Evolutionary conservation across 2,113 vertebrate species (phyloP).

Genomic region (Malurus cyaneus): DNA sequence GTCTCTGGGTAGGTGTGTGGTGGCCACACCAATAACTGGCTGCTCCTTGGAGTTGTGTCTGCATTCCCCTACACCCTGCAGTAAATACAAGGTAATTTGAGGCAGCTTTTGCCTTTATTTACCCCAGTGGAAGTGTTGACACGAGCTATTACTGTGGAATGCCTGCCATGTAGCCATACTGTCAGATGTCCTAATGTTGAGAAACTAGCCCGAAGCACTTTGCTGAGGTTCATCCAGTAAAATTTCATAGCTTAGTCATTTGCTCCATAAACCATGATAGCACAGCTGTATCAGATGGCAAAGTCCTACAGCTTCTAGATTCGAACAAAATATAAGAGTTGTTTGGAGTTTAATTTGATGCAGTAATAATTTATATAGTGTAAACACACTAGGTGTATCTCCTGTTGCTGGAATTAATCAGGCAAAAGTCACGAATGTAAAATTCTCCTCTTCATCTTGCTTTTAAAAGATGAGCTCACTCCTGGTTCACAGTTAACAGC

Average conservation of each 20-base stretch:
- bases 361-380: background rate
- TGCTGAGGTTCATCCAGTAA: background rate
- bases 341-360: background rate
- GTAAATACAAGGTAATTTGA: background rate
- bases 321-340: background rate
- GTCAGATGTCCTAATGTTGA: background rate
- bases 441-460: background rate
- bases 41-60: background rate
- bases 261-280: background rate
- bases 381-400: background rate
- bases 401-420: background rate
- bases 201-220: background rate
- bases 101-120: slow-evolving; percentile 21
- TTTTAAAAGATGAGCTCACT: background rate
- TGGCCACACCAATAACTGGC: background rate
- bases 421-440: background rate
- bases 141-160: background rate
- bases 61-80: background rate
- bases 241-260: background rate
- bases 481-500: background rate
- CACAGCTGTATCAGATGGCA: background rate
- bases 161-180: background rate
- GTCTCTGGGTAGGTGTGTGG: background rate
- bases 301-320: background rate
- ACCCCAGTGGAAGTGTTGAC: background rate